Evolutionary conservation across 2,113 vertebrate genomes (phyloP).

Genomic region (Sinocyclocheilus grahami): DNA sequence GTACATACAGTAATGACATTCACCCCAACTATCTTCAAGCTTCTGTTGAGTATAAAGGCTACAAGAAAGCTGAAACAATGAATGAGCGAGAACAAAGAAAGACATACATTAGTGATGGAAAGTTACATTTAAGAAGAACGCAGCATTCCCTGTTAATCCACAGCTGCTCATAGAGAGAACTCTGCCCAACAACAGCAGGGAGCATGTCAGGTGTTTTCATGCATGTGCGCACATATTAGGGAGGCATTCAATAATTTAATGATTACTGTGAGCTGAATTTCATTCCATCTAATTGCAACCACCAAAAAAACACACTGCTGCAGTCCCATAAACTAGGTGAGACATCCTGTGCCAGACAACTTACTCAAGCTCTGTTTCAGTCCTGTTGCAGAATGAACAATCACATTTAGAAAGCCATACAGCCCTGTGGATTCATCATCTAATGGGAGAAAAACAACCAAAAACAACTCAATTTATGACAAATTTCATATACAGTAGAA

Average conservation of each 20-base stretch:
- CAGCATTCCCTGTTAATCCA: conserved; percentile 13
- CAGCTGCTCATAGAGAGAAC: background rate
- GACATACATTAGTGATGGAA: conserved; percentile 17
- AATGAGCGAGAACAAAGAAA: background rate
- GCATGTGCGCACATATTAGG: conserved; percentile 32
- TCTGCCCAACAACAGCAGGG: conserved; percentile 39
- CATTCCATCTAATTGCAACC: conserved; percentile 4
- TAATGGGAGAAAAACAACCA: conserved; percentile 66
- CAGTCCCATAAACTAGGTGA: background rate
- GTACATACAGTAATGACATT: background rate
- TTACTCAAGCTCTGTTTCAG: conserved; percentile 97
- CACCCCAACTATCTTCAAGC: too few species aligned
- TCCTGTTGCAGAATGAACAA: conserved; percentile 94
- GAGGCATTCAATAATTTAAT: conserved; percentile 35
- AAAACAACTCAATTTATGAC: background rate
- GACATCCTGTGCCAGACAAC: conserved; percentile 60
- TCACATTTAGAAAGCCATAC: conserved; percentile 94
- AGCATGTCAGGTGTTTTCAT: conserved; percentile 22
- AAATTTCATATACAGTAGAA: conserved; percentile 12
- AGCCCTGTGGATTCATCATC: conserved; percentile 94
- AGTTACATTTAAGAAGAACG: conserved; percentile 1
- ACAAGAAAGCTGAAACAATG: background rate
- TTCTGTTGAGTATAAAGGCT: background rate
- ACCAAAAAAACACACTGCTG: background rate
- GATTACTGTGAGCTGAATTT: conserved; percentile 28